Base-by-base conservation (phyloP, 2,888 invertebrate species). In the Calameuta filiformis region DNA sequence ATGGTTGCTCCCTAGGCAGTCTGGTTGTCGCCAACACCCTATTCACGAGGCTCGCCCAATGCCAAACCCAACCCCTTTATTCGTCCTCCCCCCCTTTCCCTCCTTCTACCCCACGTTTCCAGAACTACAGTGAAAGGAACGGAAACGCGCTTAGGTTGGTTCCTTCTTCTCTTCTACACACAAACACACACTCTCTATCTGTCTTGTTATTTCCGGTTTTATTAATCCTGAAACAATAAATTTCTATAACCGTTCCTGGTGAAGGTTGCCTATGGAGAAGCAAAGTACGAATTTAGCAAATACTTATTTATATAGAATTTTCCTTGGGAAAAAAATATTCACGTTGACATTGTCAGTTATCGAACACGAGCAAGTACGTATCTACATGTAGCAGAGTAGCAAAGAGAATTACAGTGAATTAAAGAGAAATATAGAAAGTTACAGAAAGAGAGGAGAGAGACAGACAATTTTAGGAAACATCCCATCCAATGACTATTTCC, bases 381-480 rank as follows among this genome's bases (percentile, higher is more conserved):
- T 15, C 15, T 40, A 15, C 15, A 15, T 15, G 40, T 15, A 15
- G 15, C 15, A 6, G 40, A 15, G 15, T 37, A 4, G 40, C 15
- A 23, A 56, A 23, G 56, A 56, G 56, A 56, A 23, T 56, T 23
- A 23, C 23, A 56, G 23, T 23, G 23, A 23, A 56, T 56, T 15
- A 71, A 69, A 11, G 23, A 34, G n/a, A 33, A 31, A 34, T 68
- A 71, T 12, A 30, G n/a, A 37, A 75, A 30, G 56, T 30, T 35
- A 15, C 34, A 12, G 30, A 15, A 69, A 9, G 23, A 23, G n/a
- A 69, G 68, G 11, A 4, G 68, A n/a, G 35, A 12, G 73, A 30
- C 4, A 30, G 33, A 56, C 69, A 73, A 69, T 31, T 33, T 56
- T 69, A 35, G 35, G 37, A 68, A 77, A 75, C 68, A 69, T 80